Percentiles rank a stretch among this genome's conserved stretches.
phyloP scores from a whole-genome alignment of 2,797 vertebrate species.

The Danionella dracula region DNA sequence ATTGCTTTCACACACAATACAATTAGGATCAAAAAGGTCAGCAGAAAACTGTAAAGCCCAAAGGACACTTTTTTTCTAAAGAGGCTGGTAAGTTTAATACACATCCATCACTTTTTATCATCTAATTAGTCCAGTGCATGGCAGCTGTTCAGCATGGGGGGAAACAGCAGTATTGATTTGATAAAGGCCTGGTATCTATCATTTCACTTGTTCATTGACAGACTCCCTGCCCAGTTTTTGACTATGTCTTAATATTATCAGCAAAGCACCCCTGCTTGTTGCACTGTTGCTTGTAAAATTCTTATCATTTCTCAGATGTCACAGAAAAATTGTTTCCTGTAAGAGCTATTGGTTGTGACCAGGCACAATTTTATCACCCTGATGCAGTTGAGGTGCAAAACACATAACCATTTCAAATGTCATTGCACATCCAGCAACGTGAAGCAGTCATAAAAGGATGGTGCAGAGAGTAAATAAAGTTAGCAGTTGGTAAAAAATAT shows the following conservation, averaged over 20 bases:
- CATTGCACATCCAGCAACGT: too few species aligned
- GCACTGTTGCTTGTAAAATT: slow-evolving; percentile 41
- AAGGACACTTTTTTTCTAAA: slow-evolving; percentile 75
- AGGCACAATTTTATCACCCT: slow-evolving; percentile 30
- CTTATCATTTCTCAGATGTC: slow-evolving; percentile 45
- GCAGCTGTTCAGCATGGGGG: slow-evolving; percentile 79
- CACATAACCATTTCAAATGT: neutral
- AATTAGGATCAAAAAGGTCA: slow-evolving; percentile 88
- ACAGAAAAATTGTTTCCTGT: slow-evolving; percentile 23
- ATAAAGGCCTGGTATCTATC: slow-evolving; percentile 89
- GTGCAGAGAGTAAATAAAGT: too few species aligned
- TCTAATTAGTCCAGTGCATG: slow-evolving; percentile 90
- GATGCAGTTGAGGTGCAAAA: slow-evolving; percentile 1
- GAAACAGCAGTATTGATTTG: slow-evolving; percentile 82
- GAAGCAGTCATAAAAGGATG: too few species aligned
- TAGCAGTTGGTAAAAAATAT: too few species aligned
- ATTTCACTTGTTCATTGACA: slow-evolving; percentile 66
- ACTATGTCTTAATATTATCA: slow-evolving; percentile 58
- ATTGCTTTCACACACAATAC: slow-evolving; percentile 85
- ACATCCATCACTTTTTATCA: slow-evolving; percentile 98
- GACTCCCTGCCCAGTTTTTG: slow-evolving; percentile 48
- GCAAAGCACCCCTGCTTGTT: slow-evolving; percentile 56
- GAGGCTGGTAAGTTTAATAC: slow-evolving; percentile 81
- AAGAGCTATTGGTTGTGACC: neutral
- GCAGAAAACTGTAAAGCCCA: slow-evolving; percentile 80